Evolutionary conservation across 2,797 vertebrate genomes (phyloP), one percentile per base, ranked within the genome.

Genomic region (Lateolabrax maculatus): DNA sequence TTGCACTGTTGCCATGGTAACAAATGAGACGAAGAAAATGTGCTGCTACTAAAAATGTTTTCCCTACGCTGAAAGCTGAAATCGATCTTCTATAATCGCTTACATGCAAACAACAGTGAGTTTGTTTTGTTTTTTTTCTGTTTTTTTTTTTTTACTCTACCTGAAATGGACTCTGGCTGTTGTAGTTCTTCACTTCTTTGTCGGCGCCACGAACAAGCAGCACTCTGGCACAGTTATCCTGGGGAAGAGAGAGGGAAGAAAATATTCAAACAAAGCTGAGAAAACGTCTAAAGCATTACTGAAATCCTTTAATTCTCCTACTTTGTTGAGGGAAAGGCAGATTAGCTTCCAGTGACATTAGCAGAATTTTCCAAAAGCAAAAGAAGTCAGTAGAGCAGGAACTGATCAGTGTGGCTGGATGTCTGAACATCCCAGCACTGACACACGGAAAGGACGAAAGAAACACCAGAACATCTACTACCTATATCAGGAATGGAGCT

Each of bases 91-190:
- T 53, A 9, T 43, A 57, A 81, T 62, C 12, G 19, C 31, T 34
- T 5, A 31, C 57, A 81, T 77, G 49, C 51, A 73, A 62, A 49
- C 2, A 13, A 7, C 18, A n/a, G 52, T 6, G 31, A 56, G 29
- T 6, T 34, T 34, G 31, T 34, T 3, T 34, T 4, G 8, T 10
- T 34, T 37, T 19, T 55, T 1, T 21, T 23, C 51, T 31, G 21
- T 9, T 21, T 18, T 21, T 3, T 9, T 48, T 62, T 56, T 66
- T 81, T 10, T 27, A 25, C 74, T 48, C 60, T 95, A 98, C 98
- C 97, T 99, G 98, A 87, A 98, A 98, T 0, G 98, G 96, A 76
- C 96, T 97, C 89, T 99, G 98, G 94, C 96, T 98, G 94, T 98
- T 98, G 94, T 96, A 97, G 89, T 99, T 99, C 91, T 98, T 98